Base-by-base conservation (phyloP, 2,888 invertebrate species). In the Schrankia costaestrigalis region DNA sequence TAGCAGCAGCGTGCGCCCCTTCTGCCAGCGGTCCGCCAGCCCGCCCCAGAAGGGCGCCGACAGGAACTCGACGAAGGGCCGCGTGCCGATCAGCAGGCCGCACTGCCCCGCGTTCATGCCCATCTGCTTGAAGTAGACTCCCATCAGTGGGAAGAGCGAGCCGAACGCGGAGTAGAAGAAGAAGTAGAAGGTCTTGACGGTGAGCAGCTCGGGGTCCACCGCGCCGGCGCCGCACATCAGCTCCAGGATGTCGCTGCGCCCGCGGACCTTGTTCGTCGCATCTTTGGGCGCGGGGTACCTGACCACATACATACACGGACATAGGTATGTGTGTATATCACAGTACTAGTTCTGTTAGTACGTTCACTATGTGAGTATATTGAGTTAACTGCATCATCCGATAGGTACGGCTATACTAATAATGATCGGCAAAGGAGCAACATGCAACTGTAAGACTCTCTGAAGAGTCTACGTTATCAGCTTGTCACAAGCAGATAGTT, bases 161-260 rank as follows among this genome's bases (percentile, higher is more conserved):
- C 99, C 99, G 76, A 99, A 99, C 1, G 99, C 98, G 23, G 98
- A 97, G 83, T 98, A 99, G 89, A 99, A 99, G 90, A 98, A 98
- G 87, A 99, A 98, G 80, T 99, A 99, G 85, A 99, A 99, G 11
- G 96, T 94, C 84, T 99, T 99, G 56, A 97, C 97, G 33, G 97
- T 94, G 54, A 99, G 90, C 31, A 99, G 89, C 78, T 98, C 97
- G 58, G 95, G 95, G 78, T 97, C 96, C 22, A 97, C 93, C 18
- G 93, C 89, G 45, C 75, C 84, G 0, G 95, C 94, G 17, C 95
- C 94, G 72, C 93, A 94, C 49, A 96, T 78, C 78, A 93, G 90
- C 86, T 97, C 96, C 57, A 97, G 80, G 56, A 96, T 72, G 77
- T 96, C 97, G 54, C 94, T 93, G 73, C 92, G 93, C 21, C 96